Evolutionary conservation across 2,888 invertebrate species (phyloP).

Genomic region (Tribolium freemani): DNA sequence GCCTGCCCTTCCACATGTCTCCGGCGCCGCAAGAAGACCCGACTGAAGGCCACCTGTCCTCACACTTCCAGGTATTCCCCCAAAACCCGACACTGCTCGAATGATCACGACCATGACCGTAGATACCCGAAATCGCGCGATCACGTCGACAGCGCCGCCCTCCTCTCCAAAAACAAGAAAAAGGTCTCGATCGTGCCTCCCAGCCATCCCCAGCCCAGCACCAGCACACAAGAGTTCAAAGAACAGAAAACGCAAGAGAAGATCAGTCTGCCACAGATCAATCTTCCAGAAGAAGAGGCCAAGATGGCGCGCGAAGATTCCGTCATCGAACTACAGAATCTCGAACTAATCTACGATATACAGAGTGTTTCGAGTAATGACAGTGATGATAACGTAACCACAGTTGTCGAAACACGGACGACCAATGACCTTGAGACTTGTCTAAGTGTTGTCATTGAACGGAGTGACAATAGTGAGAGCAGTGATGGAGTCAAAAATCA

Average conservation of each 20-base stretch:
- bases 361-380: slow-evolving; percentile 62
- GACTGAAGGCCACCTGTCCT: slow-evolving; percentile 68
- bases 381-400: slow-evolving; percentile 49
- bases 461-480: slow-evolving; percentile 59
- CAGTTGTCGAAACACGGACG: slow-evolving; percentile 50
- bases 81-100: slow-evolving; percentile 46
- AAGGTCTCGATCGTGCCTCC: slow-evolving; percentile 68
- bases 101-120: neutral
- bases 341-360: slow-evolving; percentile 62
- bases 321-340: slow-evolving; percentile 67
- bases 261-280: slow-evolving; percentile 54
- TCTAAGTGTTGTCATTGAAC: slow-evolving; percentile 67
- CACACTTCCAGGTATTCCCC: slow-evolving; percentile 66
- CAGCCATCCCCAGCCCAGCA: slow-evolving; percentile 65
- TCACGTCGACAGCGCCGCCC: slow-evolving; percentile 59
- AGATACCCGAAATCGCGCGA: slow-evolving; percentile 66
- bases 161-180: slow-evolving; percentile 61
- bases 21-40: slow-evolving; percentile 76
- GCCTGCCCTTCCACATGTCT: slow-evolving; percentile 86
- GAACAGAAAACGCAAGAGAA: slow-evolving; percentile 52
- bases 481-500: slow-evolving; percentile 45
- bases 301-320: slow-evolving; percentile 63
- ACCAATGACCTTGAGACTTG: slow-evolving; percentile 67
- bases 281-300: slow-evolving; percentile 58
- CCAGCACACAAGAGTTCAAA: slow-evolving; percentile 64